Base-by-base conservation (phyloP, 2,888 invertebrate species). In the Thymelicus sylvestris region DNA sequence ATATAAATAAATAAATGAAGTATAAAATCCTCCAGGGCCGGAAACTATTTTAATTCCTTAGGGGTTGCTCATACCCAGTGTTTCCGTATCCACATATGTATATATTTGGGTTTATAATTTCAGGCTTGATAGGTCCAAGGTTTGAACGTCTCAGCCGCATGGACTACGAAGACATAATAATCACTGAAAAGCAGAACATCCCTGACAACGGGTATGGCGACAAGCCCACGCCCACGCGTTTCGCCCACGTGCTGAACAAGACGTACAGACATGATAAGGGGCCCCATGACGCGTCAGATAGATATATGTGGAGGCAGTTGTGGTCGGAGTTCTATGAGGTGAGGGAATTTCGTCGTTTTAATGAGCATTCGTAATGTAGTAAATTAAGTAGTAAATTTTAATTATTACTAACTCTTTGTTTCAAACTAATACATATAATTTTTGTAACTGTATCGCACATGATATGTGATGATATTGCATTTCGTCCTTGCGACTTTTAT, bases 161-260 rank as follows among this genome's bases (percentile, higher is more conserved):
- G 95, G 95, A 95, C 72, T 94, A 89, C 74, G 93, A 94, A 74
- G 95, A 95, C 63, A 86, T 94, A 13, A 78, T 95, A 0, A 79
- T 93, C 15, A 87, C 88, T 0, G 83, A 85, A 63, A 74, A 83
- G 38, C 92, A 92, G 76, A 94, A 93, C 74, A 86, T 82, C 41
- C 73, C 78, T 19, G 85, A 87, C 7, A 88, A 89, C 62, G 90
- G 90, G 74, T 89, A 82, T 39, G 82, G 79, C 0, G 89, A 79
- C 19, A 19, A 24, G 8, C 38, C 69, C 0, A 65, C 69, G 4
- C 64, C 69, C 6, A 48, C 57, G 0, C 64, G 69, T 0, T 69
- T 69, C 15, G 19, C 48, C 0, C 69, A 69, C 24, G 57, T 69
- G 0, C 24, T 69, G 41, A 59, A 64, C 55, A 69, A 65, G 4